Conservation (phyloP, 2,113 vertebrate genomes). For the Mesembrinibis cayennensis region DNA sequence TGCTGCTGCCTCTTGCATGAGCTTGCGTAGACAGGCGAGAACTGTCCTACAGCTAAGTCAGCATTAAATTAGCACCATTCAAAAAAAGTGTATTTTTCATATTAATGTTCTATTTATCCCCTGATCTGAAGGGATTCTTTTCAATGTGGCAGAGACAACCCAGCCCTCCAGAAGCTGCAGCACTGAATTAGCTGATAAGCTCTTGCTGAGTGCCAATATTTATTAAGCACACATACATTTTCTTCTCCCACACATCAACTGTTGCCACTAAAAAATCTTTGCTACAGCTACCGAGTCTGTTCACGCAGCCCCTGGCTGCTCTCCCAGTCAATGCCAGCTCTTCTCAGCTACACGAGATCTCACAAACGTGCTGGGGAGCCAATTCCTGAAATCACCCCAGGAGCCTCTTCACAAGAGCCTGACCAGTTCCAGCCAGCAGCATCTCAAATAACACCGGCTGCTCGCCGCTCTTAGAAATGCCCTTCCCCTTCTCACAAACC, state of each 20-base stretch:
- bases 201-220: background rate
- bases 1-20: background rate
- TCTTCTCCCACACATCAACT: constrained; percentile 25
- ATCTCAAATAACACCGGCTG: background rate
- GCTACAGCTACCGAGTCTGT: background rate
- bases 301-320: background rate
- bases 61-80: background rate
- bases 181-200: background rate
- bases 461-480: background rate
- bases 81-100: background rate
- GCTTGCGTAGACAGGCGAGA: background rate
- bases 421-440: background rate
- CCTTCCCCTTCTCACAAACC: background rate
- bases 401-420: background rate
- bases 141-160: background rate
- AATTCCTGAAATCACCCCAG: background rate
- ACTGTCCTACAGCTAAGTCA: background rate
- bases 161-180: background rate
- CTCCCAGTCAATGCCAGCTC: constrained; percentile 18
- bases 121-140: background rate
- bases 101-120: background rate
- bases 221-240: background rate
- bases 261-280: background rate
- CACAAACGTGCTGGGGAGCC: background rate
- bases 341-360: background rate